These are phyloP conservation scores for Bovichtus diacanthus DNA, from an alignment of 2,797 vertebrate species.

Conservation along the genomic window DNA sequence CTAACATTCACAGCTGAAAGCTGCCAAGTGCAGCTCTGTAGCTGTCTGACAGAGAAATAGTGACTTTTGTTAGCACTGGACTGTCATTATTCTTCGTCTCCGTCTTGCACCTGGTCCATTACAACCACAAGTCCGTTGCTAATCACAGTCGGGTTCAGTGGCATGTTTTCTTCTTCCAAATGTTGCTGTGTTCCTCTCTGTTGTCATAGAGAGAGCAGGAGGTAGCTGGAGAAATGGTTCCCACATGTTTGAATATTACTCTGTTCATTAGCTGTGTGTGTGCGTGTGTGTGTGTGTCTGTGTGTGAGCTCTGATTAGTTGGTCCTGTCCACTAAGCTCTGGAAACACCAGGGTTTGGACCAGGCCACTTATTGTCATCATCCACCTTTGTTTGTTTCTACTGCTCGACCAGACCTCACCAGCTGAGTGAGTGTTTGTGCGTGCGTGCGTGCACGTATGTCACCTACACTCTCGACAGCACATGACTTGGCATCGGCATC, in stretches of 20 bases:
- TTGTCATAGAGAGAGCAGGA: conserved; percentile 73
- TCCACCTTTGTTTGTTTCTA: conserved; percentile 74
- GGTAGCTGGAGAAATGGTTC: conserved; percentile 72
- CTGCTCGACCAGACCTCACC: conserved; percentile 59
- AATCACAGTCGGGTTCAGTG: conserved; percentile 50
- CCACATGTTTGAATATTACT: conserved; percentile 79
- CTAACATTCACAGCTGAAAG: neutral
- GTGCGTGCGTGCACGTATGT: conserved; percentile 22
- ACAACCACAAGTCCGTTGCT: conserved; percentile 30
- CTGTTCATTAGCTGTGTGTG: conserved; percentile 60
- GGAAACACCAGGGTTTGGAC: conserved; percentile 61
- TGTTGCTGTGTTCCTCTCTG: conserved; percentile 68
- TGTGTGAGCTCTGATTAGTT: conserved; percentile 67
- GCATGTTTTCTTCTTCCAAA: conserved; percentile 59
- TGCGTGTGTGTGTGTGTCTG: conserved; percentile 21
- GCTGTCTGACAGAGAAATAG: conserved; percentile 5
- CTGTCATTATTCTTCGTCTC: conserved; percentile 33
- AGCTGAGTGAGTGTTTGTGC: conserved; percentile 6
- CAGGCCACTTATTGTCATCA: conserved; percentile 73
- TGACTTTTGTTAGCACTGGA: conserved; percentile 1
- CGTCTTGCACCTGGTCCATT: conserved; percentile 43
- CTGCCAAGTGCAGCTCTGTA: neutral
- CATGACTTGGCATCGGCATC: conserved; percentile 57
- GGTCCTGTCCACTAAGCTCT: conserved; percentile 61
- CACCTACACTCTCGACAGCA: conserved; percentile 51